Base-by-base conservation (phyloP, 2,797 vertebrate genomes). In the Octomys mimax region DNA sequence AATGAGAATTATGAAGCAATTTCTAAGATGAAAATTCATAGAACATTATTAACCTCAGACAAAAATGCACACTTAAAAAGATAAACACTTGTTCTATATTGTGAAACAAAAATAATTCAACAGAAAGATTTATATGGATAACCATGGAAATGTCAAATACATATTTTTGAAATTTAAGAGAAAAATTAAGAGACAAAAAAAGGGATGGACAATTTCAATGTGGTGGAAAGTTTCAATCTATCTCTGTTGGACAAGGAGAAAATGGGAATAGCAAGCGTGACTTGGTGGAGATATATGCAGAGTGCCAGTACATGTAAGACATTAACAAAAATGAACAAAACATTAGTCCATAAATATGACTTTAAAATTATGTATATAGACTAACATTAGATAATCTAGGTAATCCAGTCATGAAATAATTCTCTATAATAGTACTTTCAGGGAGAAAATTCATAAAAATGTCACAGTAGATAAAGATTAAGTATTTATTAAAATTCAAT, bases 401-500 rank as follows among this genome's bases (percentile, higher is more conserved):
- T 42, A 78, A 91, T 19, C 49, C 3, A 85, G 24, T 68, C 57
- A 86, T 68, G 31, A 61, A 78, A 42, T n/a, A 54, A 87, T 6
- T 79, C 24, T 64, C 24, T 89, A 59, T n/a, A 88, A 59, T 71
- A 85, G 49, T 64, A 89, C 21, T 79, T 96, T 73, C 11, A 92
- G 28, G 21, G 66, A 28, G 64, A 87, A 85, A 96, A 85, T 61
- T 49, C 24, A 78, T 42, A 86, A 49, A 92, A 92, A 81, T 75
- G 28, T 64, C 14, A 84, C 1, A 92, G 33, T 22, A 92, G 11
- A 31, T 83, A 21, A 95, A 92, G 22, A 92, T 26, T 46, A 92
- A 89, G 39, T 14, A 80, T 75, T 88, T 96, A 26, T 79, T 78
- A 79, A 82, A 95, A 73, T 81, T n/a, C 33, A 88, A 21, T 68